Conservation (phyloP, 2,888 invertebrate genomes). For the Lasioglossum morio region DNA sequence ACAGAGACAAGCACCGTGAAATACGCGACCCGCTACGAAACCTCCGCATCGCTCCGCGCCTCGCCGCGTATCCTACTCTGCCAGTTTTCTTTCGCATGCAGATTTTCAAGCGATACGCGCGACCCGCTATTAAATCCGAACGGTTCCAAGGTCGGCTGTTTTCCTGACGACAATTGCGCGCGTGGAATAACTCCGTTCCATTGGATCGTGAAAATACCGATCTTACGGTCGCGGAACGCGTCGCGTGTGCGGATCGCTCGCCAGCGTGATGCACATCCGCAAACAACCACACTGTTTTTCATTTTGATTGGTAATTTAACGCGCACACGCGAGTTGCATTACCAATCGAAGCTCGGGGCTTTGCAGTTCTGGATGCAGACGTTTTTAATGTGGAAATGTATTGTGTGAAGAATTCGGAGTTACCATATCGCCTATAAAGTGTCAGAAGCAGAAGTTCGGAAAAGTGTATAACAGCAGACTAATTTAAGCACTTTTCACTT, state of each 20-base stretch:
- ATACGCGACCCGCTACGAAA: constrained; percentile 34
- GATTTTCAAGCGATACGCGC: background rate
- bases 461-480: background rate
- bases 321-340: background rate
- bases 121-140: background rate
- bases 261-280: background rate
- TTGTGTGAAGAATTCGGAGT: too few species aligned
- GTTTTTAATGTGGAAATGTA: too few species aligned
- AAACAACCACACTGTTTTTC: background rate
- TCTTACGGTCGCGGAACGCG: background rate
- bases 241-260: background rate
- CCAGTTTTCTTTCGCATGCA: constrained; percentile 9
- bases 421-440: background rate
- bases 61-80: background rate
- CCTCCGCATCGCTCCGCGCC: constrained; percentile 12
- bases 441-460: background rate
- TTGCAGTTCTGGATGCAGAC: background rate
- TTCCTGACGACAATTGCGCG: background rate
- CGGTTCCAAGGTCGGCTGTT: background rate
- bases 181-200: background rate
- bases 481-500: background rate
- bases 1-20: constrained; percentile 54
- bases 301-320: background rate
- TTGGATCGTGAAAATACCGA: background rate
- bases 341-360: background rate